A percentile compares a stretch with the other conserved stretches of the same genome.
Evolutionary conservation across 2,113 vertebrate species (phyloP).

Genomic region (Paedocypris sp.): DNA sequence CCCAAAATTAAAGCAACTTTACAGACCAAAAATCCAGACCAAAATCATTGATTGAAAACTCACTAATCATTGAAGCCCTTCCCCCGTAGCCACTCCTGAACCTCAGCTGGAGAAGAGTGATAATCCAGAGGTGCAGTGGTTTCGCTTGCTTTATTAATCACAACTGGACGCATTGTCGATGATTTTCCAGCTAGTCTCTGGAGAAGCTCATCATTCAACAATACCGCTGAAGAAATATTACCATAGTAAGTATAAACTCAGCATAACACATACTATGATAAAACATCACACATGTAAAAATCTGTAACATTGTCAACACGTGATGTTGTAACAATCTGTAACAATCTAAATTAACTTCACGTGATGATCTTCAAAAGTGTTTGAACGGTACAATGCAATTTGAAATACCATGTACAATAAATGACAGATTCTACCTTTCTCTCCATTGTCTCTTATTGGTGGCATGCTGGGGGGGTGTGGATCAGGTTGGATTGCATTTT

Average conservation of each 20-base stretch:
- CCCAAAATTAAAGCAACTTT: too few species aligned
- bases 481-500: background rate
- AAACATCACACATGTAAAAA: too few species aligned
- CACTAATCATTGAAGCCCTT: conserved; percentile 67
- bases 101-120: conserved; percentile 54
- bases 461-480: conserved; percentile 16
- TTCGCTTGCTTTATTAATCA: conserved; percentile 40
- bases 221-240: conserved; percentile 38
- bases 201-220: conserved; percentile 63
- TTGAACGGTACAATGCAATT: too few species aligned
- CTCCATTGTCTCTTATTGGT: conserved; percentile 3
- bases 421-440: background rate
- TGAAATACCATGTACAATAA: background rate
- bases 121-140: conserved; percentile 45
- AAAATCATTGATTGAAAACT: conserved; percentile 31
- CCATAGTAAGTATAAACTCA: background rate
- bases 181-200: conserved; percentile 47
- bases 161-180: conserved; percentile 23
- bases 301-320: too few species aligned
- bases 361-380: background rate
- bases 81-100: conserved; percentile 63
- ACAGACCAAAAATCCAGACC: too few species aligned
- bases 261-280: too few species aligned
- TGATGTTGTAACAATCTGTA: too few species aligned
- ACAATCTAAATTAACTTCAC: too few species aligned